Percentiles rank a stretch among this genome's conserved stretches.
Conservation (phyloP, 2,113 vertebrate species). For the Delphinapterus leucas region DNA sequence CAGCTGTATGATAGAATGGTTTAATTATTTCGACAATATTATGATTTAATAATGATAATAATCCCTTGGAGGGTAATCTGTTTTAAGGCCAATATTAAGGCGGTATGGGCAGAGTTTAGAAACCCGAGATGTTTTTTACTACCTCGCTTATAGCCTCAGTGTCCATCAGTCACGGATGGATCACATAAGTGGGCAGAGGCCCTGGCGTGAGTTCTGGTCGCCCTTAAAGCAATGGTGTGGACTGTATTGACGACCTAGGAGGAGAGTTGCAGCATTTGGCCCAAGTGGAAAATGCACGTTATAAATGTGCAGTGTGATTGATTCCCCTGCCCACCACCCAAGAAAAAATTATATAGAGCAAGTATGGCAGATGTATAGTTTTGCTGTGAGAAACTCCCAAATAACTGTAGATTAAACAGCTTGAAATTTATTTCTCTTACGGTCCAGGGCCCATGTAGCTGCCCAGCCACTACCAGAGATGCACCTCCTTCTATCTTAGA, state of each 20-base stretch:
- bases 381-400: neutral
- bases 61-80: neutral
- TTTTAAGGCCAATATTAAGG: neutral
- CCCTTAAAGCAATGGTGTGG: neutral
- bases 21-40: neutral
- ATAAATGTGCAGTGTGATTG: no score
- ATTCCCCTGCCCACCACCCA: no score
- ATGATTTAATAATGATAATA: neutral
- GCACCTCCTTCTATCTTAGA: neutral
- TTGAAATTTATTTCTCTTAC: neutral
- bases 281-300: accelerated
- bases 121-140: neutral
- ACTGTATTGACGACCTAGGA: accelerated
- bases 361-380: neutral
- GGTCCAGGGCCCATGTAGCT: neutral
- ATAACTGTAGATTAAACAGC: neutral
- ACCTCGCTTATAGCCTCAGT: neutral
- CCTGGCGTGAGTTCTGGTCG: no score
- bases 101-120: neutral
- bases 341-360: neutral
- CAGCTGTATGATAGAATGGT: neutral
- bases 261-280: no score
- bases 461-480: no score
- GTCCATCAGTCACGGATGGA: neutral
- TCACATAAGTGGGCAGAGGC: accelerated